phyloP scores from a whole-genome alignment of 2,888 invertebrate genomes.

The Caradrina clavipalpis region DNA sequence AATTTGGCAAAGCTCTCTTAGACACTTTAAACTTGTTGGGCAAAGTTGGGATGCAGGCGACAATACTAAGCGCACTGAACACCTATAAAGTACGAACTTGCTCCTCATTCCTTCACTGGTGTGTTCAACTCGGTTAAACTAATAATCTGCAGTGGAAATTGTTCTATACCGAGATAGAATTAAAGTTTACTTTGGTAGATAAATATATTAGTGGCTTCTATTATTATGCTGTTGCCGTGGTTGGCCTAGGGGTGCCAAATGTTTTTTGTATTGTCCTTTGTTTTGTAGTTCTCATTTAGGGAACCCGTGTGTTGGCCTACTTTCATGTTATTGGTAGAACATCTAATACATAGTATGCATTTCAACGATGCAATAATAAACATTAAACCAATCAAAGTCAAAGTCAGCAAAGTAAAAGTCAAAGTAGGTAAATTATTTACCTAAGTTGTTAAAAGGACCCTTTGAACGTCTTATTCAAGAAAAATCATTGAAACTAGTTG shows the following conservation, averaged over 20 bases:
- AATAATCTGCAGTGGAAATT: slow-evolving; percentile 23
- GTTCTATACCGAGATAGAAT: slow-evolving; percentile 16
- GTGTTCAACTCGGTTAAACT: slow-evolving; percentile 27
- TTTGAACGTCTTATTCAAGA: too few relatives aligned
- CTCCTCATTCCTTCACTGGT: slow-evolving; percentile 31
- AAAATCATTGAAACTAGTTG: too few relatives aligned
- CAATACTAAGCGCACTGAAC: slow-evolving; percentile 28
- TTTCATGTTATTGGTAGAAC: too few relatives aligned
- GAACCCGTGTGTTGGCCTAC: too few relatives aligned
- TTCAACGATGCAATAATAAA: too few relatives aligned
- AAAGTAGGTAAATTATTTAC: too few relatives aligned
- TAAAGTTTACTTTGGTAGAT: slow-evolving; percentile 1
- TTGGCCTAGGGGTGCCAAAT: background rate
- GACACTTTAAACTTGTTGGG: slow-evolving; percentile 39
- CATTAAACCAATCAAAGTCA: too few relatives aligned
- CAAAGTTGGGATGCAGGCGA: slow-evolving; percentile 25
- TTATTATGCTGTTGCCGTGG: background rate
- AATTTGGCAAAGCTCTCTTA: slow-evolving; percentile 28
- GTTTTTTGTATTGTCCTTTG: background rate
- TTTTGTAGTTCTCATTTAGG: too few relatives aligned
- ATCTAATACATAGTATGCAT: too few relatives aligned
- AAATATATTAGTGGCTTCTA: background rate
- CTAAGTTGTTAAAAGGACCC: too few relatives aligned
- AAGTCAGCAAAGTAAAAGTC: too few relatives aligned
- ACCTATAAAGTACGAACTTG: slow-evolving; percentile 40